Conservation (phyloP, 2,113 vertebrate species). For the Penelope pileata region DNA sequence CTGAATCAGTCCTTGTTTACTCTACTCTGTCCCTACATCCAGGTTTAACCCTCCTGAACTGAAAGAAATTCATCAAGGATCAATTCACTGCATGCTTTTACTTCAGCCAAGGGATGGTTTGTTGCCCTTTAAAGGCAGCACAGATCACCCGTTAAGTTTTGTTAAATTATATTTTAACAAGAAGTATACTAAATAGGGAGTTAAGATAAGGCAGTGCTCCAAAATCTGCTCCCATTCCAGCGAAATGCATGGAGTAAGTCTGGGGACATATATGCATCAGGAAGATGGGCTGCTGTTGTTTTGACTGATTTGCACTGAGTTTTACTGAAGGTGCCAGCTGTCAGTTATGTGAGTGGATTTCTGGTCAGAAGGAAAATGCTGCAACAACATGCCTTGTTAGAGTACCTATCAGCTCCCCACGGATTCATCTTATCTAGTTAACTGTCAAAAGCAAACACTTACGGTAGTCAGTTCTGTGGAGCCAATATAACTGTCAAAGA, state of each 20-base stretch:
- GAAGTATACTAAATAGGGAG: not conserved
- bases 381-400: not conserved
- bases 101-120: not conserved
- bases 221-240: not conserved
- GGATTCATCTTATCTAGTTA: not conserved
- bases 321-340: not conserved
- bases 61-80: not conserved
- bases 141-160: not conserved
- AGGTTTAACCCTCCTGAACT: not conserved
- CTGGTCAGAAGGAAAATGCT: slow-evolving; percentile 18
- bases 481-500: not conserved
- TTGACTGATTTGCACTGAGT: not conserved
- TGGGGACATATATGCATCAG: not conserved
- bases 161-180: not conserved
- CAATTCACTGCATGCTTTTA: not conserved
- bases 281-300: not conserved
- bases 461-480: not conserved
- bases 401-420: not conserved
- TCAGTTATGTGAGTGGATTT: not conserved
- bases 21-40: not conserved
- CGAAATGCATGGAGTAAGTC: not conserved
- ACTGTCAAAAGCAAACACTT: slow-evolving; percentile 26
- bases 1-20: not conserved
- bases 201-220: not conserved
- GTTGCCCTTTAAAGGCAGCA: not conserved